A percentile compares a stretch with the other conserved stretches of the same genome.
These are phyloP conservation scores for Phoenoteleia sp. DNA, from an alignment of 2,888 invertebrate species.

Conservation along the genomic window DNA sequence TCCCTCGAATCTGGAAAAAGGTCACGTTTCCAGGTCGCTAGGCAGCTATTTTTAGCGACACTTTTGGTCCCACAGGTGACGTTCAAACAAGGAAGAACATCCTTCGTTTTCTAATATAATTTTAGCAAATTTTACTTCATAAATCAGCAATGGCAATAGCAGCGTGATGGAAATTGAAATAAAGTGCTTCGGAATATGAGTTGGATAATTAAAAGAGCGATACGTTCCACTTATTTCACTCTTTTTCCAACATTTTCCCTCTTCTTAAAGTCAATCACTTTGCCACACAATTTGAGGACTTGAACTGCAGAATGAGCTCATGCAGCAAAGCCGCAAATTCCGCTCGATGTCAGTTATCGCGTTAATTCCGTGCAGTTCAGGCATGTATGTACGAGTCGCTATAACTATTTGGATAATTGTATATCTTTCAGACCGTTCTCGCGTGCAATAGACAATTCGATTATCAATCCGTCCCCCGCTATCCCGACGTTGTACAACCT, in stretches of 20 bases:
- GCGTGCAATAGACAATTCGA: slow-evolving; percentile 83
- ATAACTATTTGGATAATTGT: slow-evolving; percentile 76
- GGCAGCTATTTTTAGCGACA: slow-evolving; percentile 41
- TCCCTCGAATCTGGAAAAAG: slow-evolving; percentile 43
- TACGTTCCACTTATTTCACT: no score
- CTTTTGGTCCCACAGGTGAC: slow-evolving; percentile 19
- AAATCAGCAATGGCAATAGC: no score
- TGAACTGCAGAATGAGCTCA: no score
- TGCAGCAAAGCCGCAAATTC: slow-evolving; percentile 64
- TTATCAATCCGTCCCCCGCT: slow-evolving; percentile 81
- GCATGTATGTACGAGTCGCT: slow-evolving; percentile 67
- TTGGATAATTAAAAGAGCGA: no score
- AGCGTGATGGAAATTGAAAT: no score
- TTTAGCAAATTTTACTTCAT: no score
- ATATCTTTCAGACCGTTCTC: slow-evolving; percentile 80
- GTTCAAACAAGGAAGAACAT: slow-evolving; percentile 15
- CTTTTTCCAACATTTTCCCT: no score
- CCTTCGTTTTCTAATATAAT: background rate
- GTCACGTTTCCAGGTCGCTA: slow-evolving; percentile 47
- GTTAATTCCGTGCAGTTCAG: slow-evolving; percentile 67
- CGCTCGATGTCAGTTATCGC: slow-evolving; percentile 65
- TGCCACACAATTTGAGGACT: no score
- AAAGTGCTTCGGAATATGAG: no score
- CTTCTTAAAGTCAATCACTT: slow-evolving; percentile 56
- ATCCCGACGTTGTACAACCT: slow-evolving; percentile 70